Evolutionary conservation across 2,888 invertebrate genomes (phyloP).

Genomic region (Terebella lapidaria): DNA sequence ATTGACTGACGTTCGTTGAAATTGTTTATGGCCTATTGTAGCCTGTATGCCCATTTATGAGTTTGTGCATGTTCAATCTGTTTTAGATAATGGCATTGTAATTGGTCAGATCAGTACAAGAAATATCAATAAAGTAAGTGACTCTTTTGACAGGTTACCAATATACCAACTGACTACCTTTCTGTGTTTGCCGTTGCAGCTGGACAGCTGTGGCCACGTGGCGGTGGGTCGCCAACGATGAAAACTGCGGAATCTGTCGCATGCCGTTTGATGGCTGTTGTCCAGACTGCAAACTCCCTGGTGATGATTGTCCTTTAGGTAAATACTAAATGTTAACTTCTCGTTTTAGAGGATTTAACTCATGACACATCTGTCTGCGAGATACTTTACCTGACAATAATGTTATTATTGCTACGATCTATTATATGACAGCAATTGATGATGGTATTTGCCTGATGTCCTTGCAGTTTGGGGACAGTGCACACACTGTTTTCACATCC

Average conservation of each 20-base stretch:
- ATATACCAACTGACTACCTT: no score
- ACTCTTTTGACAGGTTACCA: no score
- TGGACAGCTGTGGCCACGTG: constrained; percentile 75
- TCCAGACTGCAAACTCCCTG: constrained; percentile 93
- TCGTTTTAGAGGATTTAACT: background rate
- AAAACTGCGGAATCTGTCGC: constrained; percentile 92
- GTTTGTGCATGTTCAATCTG: no score
- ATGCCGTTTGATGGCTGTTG: constrained; percentile 99
- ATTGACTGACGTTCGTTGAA: no score
- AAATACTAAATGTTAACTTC: constrained; percentile 15
- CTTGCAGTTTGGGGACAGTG: constrained; percentile 90
- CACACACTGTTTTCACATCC: constrained; percentile 98
- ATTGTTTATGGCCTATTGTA: no score
- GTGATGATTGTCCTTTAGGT: constrained; percentile 92
- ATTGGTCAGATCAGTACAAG: no score
- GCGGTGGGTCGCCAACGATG: constrained; percentile 99
- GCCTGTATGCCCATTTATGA: no score
- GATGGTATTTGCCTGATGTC: no score
- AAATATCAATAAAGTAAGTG: no score
- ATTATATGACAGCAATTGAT: no score
- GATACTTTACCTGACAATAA: background rate
- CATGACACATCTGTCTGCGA: background rate
- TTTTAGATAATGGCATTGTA: no score
- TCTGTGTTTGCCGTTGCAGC: constrained; percentile 4
- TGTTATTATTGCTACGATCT: background rate